phyloP scores from a whole-genome alignment of 2,797 vertebrate genomes.

The Scomberomorus guttatus region DNA sequence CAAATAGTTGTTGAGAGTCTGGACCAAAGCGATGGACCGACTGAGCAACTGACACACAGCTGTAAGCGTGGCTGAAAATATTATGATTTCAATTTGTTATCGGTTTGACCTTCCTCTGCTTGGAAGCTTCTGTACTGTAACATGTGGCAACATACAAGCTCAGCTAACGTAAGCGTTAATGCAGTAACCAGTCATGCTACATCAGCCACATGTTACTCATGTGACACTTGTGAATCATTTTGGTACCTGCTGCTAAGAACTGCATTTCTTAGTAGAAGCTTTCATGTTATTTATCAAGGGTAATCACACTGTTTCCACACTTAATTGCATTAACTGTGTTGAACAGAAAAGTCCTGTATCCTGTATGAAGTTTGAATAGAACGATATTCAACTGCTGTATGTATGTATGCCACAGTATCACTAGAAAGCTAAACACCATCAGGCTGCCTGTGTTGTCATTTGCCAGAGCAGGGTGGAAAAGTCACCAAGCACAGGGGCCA shows the following conservation, averaged over 20 bases:
- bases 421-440: background rate
- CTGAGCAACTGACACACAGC: too few relatives aligned
- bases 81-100: too few relatives aligned
- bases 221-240: background rate
- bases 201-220: too few relatives aligned
- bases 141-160: background rate
- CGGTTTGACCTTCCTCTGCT: too few relatives aligned
- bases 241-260: background rate
- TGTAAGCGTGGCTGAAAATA: too few relatives aligned
- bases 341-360: background rate
- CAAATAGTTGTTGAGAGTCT: too few relatives aligned
- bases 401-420: background rate
- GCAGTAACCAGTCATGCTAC: background rate
- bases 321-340: background rate
- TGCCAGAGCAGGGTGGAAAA: slow-evolving; percentile 39
- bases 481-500: slow-evolving; percentile 24
- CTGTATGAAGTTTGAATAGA: background rate
- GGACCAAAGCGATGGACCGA: too few relatives aligned
- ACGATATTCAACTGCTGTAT: background rate
- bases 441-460: slow-evolving; percentile 17
- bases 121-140: background rate
- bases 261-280: background rate
- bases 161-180: background rate
- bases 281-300: background rate
- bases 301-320: background rate